Conservation (phyloP, 2,113 vertebrate genomes). For the Pangasianodon hypophthalmus region DNA sequence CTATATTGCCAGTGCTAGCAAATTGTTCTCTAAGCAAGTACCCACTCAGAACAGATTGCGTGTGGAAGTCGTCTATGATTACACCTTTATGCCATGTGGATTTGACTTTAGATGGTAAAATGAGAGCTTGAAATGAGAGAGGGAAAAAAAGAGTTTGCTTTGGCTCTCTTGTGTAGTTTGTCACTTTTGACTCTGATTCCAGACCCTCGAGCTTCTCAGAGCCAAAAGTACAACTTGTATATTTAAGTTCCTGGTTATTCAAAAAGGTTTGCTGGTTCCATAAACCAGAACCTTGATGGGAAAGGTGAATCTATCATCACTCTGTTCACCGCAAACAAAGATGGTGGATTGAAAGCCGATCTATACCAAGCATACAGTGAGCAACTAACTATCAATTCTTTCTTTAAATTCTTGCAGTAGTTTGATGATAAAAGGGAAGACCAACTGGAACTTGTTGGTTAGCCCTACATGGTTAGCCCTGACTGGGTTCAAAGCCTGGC, state of each 20-base stretch:
- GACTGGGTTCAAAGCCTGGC: neutral
- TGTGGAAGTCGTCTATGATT: neutral
- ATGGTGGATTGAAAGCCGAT: neutral
- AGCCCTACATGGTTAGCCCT: neutral
- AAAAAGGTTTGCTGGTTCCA: neutral
- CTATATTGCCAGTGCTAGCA: neutral
- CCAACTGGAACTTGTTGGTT: neutral
- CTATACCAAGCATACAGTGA: neutral
- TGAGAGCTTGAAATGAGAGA: neutral
- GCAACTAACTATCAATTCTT: neutral
- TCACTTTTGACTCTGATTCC: neutral
- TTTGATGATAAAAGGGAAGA: neutral
- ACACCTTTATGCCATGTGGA: neutral
- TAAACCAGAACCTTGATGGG: neutral
- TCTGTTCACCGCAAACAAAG: neutral
- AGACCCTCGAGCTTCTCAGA: neutral
- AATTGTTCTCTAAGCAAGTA: neutral
- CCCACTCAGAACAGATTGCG: neutral
- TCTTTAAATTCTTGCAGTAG: neutral
- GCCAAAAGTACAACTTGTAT: neutral
- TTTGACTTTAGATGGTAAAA: neutral
- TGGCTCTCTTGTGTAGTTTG: neutral
- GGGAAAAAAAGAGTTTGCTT: neutral
- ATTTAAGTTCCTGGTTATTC: neutral
- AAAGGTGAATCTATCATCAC: neutral